Percentiles rank a stretch among this genome's conserved stretches.
These are phyloP conservation scores for Glyptemys insculpta DNA, from an alignment of 2,797 vertebrate species.

Conservation along the genomic window DNA sequence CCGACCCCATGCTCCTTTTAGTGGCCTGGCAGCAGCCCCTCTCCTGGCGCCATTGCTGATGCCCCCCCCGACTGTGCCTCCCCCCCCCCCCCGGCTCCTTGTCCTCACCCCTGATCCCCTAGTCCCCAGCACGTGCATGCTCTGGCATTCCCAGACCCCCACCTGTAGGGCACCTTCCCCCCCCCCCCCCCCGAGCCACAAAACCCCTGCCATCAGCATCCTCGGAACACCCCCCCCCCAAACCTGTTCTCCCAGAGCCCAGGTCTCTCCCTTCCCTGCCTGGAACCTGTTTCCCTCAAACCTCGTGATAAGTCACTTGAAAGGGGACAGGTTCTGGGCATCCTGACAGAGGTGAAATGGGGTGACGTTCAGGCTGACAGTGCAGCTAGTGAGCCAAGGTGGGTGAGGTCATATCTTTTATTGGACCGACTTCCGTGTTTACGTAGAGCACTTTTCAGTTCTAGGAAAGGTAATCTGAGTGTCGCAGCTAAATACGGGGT, in stretches of 20 bases:
- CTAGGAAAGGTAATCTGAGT: not conserved
- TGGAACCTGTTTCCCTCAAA: not conserved
- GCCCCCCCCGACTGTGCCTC: not conserved
- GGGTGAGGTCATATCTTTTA: not conserved
- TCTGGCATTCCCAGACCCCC: fast-evolving
- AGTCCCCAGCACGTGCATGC: not conserved
- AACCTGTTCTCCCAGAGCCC: not conserved
- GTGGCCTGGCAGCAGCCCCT: not conserved
- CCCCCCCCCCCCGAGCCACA: fast-evolving
- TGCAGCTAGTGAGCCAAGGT: not conserved
- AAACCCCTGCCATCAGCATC: not conserved
- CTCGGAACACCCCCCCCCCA: not conserved
- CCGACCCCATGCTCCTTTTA: not conserved
- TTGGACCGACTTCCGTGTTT: not conserved
- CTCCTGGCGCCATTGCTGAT: not conserved
- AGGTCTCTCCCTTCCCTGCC: not conserved
- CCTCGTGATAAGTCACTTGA: not conserved
- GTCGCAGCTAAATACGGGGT: not conserved
- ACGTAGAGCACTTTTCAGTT: not conserved
- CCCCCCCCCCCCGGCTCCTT: not conserved
- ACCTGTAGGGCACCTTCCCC: fast-evolving
- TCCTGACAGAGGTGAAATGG: not conserved
- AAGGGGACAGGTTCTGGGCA: not conserved
- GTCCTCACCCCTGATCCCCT: not conserved
- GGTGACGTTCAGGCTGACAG: not conserved